Evolutionary conservation across 2,888 invertebrate genomes (phyloP), one percentile per base, ranked within the genome.

Genomic region (Nomada fabriciana): DNA sequence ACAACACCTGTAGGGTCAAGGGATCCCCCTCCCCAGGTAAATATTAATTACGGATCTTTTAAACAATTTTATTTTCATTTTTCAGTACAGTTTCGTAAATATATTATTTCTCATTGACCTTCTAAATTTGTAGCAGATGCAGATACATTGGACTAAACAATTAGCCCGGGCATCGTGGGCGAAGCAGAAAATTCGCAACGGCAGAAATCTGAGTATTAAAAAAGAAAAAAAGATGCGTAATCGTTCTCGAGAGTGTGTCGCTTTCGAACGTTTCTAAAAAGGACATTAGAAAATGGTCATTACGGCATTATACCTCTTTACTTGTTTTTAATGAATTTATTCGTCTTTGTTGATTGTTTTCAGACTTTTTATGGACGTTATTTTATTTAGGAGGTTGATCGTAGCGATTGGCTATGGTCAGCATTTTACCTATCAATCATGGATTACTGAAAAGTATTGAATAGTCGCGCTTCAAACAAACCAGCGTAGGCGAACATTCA

Each of bases 1-100:
- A 98, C 94, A 98, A 98, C 93, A 98, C 98, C 0, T 97, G 97
- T 89, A 96, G 97, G 91, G 96, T 97, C 60, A 96, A 96, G 88
- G 96, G 96, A 20, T 96, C 95, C 70, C 95, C 93, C 18, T 92
- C 91, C 75, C 92, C 93, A 77, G 92, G 93, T 93, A 79, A 86
- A 47, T 57, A 70, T 60, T 42, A 50, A 7, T 11, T 23, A 10
- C 13, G 57, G 2, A 20, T 53, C 18, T 9, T 53, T 10, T 2
- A 15, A 3, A 18, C 7, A 36, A 7, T 11, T 3, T 18, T 23
- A 59, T 60, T n/a, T 60, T n/a, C 55, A 0, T 57, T 36, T 55
- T n/a, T 29, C 50, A 15, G 42, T 69, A 63, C 64, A 2, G 7
- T 70, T 52, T 50, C 20, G 10, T 60, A 36, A 53, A 15, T 10